phyloP scores from a whole-genome alignment of 2,797 vertebrate genomes.

The Falco cherrug region DNA sequence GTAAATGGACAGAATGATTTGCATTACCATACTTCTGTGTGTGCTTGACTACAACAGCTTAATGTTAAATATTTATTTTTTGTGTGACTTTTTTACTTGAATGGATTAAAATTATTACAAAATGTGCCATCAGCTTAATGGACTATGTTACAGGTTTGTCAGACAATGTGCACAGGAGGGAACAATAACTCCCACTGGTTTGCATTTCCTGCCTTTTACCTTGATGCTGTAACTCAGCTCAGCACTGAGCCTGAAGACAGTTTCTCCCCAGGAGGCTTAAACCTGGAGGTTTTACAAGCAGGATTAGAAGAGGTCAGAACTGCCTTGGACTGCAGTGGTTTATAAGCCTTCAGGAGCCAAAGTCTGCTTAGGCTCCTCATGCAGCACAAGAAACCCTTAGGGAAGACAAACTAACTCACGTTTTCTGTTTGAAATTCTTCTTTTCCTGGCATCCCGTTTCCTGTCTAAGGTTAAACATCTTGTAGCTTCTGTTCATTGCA shows the following conservation, averaged over 20 bases:
- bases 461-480: neutral
- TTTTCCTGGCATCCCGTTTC: neutral
- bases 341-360: neutral
- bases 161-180: rapidly evolving
- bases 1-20: neutral
- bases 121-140: neutral
- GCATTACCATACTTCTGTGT: neutral
- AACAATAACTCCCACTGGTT: neutral
- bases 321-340: rapidly evolving
- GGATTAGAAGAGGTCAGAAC: neutral
- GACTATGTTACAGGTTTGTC: rapidly evolving
- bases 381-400: neutral
- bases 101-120: neutral
- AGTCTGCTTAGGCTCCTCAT: neutral
- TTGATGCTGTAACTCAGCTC: neutral
- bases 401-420: neutral
- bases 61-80: neutral
- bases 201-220: neutral
- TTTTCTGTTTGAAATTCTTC: neutral
- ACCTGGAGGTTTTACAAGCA: neutral
- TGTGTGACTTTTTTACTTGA: neutral
- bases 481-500: neutral
- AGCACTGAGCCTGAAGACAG: rapidly evolving
- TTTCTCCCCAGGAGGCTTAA: neutral
- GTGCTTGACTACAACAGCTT: neutral